Evolutionary conservation across 2,888 invertebrate species (phyloP), one percentile per base, ranked within the genome.

Genomic region (Macaria liturata): DNA sequence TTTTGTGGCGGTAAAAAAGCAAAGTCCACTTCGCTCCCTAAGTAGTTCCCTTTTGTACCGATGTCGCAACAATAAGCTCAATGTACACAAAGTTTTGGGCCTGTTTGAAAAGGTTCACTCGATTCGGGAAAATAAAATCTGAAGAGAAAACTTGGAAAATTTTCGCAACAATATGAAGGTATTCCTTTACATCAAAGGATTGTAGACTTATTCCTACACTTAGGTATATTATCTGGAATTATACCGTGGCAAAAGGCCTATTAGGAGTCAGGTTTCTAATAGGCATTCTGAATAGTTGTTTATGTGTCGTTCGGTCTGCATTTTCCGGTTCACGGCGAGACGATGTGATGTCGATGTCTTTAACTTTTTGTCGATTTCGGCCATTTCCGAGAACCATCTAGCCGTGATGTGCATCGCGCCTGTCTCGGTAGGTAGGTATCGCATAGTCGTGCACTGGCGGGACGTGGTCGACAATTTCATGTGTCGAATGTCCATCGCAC

Each of bases 1-100:
- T 86, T 89, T 87, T 88, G 85, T 78, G 76, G 75, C 70, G 64
- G 70, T 81, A 86, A 87, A 86, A 85, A 88, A 85, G 76, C 77
- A 60, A 74, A 78, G 75, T 75, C 78, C 76, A 75, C 79, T 79
- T 75, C 73, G 73, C 75, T 65, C 71, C 65, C 69, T 72, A 76
- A 76, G 73, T 72, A 72, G 71, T 70, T 71, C 72, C 71, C 73
- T 71, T 83, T 82, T 79, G 78, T 78, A 71, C 72, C 71, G 44
- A 72, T 70, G 72, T 70, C 73, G 69, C 67, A 64, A 65, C 65
- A 65, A 66, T 68, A 75, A 78, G 79, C 75, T 66, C 67, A 70
- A 72, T 72, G 72, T 75, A 75, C 69, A 70, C 68, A 69, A 80
- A 81, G 72, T 78, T 82, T 74, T 61, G 62, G 65, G 62, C 70